A percentile compares a stretch with the other conserved stretches of the same genome.
Evolutionary conservation across 1,140 invertebrate species (phyloP).

Genomic region (Araneus ventricosus): DNA sequence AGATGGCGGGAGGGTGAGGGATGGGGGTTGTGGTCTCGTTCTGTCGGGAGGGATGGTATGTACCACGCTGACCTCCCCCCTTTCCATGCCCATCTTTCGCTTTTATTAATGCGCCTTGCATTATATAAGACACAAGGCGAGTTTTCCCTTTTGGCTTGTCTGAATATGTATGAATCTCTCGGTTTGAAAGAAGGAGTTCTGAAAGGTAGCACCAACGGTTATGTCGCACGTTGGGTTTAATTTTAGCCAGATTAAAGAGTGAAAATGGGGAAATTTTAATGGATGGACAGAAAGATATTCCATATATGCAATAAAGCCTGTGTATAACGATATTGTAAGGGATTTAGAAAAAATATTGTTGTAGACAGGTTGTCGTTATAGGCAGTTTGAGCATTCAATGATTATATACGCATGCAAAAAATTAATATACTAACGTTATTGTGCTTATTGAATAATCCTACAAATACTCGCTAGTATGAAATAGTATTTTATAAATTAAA

Average conservation of each 20-base stretch:
- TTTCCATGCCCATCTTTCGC: not conserved
- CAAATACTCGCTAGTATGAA: too few species aligned
- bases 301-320: too few species aligned
- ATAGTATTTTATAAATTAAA: too few species aligned
- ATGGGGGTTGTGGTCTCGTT: not conserved
- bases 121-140: not conserved
- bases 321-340: too few species aligned
- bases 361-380: too few species aligned
- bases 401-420: too few species aligned
- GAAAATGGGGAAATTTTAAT: not conserved
- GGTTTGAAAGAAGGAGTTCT: not conserved
- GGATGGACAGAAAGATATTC: not conserved
- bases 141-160: not conserved
- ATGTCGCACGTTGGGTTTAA: not conserved
- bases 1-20: not conserved
- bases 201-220: not conserved
- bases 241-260: not conserved
- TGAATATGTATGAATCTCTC: slow-evolving; percentile 26
- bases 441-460: too few species aligned
- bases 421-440: too few species aligned
- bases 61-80: not conserved
- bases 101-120: not conserved
- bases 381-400: too few species aligned
- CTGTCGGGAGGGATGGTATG: not conserved
- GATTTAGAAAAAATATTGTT: too few species aligned